Conservation (phyloP, 2,888 invertebrate genomes). For the Matsumyia berberina region DNA sequence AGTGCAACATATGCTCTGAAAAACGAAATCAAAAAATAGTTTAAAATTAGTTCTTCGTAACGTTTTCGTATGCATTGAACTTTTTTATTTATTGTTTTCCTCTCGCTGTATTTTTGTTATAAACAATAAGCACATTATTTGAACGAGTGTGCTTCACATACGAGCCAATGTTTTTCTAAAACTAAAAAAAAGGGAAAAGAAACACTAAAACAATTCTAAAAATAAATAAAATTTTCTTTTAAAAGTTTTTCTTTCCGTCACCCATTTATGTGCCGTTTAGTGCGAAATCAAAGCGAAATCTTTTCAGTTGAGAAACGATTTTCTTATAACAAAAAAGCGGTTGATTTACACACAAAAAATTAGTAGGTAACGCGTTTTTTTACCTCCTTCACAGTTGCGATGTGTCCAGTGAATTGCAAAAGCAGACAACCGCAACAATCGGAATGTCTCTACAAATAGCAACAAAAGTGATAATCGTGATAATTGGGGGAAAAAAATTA, state of each 20-base stretch:
- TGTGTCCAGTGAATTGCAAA: constrained; percentile 6
- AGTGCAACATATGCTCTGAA: background rate
- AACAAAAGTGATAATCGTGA: constrained; percentile 6
- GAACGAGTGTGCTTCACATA: constrained; percentile 21
- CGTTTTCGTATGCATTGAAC: constrained; percentile 38
- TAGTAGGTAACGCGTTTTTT: background rate
- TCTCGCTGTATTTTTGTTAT: constrained; percentile 6
- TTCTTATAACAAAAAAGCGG: constrained; percentile 6
- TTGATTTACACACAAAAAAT: background rate
- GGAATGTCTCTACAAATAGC: background rate
- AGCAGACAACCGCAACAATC: constrained; percentile 4
- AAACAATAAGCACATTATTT: constrained; percentile 58
- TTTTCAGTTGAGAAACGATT: constrained; percentile 34
- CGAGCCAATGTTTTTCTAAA: constrained; percentile 26
- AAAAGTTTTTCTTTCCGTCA: background rate
- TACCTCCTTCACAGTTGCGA: background rate
- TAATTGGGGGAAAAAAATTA: constrained; percentile 3
- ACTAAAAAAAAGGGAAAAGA: too few species aligned
- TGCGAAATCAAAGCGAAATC: constrained; percentile 4
- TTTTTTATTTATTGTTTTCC: background rate
- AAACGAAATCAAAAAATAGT: background rate
- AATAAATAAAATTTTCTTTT: constrained; percentile 10
- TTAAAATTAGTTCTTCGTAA: constrained; percentile 24
- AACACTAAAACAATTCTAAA: constrained; percentile 34
- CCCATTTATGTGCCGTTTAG: background rate